Conservation (phyloP, 2,888 invertebrate species). For the Allygus modestus region DNA sequence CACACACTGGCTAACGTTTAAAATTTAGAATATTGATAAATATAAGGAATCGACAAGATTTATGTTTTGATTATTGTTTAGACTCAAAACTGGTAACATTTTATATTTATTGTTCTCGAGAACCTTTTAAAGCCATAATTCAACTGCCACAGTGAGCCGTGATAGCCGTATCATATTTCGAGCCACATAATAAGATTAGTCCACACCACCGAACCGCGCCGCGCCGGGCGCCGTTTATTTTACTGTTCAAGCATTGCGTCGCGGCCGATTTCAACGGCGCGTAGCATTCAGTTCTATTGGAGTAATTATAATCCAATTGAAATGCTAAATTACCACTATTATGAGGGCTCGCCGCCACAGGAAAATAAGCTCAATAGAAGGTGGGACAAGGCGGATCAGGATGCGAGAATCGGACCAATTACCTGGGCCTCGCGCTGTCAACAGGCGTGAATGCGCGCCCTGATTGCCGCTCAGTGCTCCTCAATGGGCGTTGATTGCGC, state of each 20-base stretch:
- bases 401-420: conserved; percentile 49
- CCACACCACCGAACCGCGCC: too few relatives aligned
- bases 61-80: too few relatives aligned
- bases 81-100: too few relatives aligned
- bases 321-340: conserved; percentile 46
- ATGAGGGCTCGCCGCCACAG: not conserved
- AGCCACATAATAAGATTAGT: not conserved
- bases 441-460: not conserved
- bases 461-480: conserved; percentile 24
- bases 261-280: too few relatives aligned
- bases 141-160: too few relatives aligned
- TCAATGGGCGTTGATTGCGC: conserved; percentile 10
- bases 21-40: too few relatives aligned
- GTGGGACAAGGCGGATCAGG: conserved; percentile 16
- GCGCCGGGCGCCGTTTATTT: not conserved
- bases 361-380: conserved; percentile 15
- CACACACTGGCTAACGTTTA: too few relatives aligned
- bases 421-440: conserved; percentile 14
- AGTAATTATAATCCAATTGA: conserved; percentile 56
- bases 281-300: not conserved
- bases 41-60: too few relatives aligned
- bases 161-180: not conserved
- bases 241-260: not conserved
- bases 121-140: too few relatives aligned
- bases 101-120: too few relatives aligned